Conservation (phyloP, 2,888 invertebrate genomes). For the Boloria euphrosyne region DNA sequence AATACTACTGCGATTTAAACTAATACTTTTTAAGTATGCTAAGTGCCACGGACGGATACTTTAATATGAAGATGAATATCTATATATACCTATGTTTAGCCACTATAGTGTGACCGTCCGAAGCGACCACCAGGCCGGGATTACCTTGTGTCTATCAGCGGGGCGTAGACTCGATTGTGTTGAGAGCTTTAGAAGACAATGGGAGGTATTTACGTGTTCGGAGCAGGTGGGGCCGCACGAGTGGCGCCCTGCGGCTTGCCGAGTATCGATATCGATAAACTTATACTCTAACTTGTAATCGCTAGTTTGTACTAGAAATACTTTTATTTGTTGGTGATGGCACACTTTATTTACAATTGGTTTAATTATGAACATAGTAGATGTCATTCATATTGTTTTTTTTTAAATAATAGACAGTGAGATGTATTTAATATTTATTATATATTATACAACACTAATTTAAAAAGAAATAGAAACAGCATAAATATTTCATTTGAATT, state of each 20-base stretch:
- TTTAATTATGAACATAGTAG: no score
- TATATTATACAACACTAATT: no score
- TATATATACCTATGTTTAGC: constrained; percentile 14
- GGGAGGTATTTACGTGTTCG: constrained; percentile 44
- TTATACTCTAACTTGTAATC: neutral
- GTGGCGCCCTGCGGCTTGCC: constrained; percentile 51
- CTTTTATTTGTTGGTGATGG: neutral
- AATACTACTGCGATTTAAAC: no score
- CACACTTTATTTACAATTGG: no score
- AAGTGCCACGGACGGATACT: no score
- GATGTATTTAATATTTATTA: no score
- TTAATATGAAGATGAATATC: neutral
- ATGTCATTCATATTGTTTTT: no score
- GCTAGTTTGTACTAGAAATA: neutral
- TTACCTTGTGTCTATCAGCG: constrained; percentile 43
- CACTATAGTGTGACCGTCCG: constrained; percentile 34
- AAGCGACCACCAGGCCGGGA: constrained; percentile 44
- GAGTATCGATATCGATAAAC: constrained; percentile 51
- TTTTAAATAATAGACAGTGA: no score
- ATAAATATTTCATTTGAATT: no score
- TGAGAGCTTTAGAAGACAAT: constrained; percentile 45
- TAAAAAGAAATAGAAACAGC: no score
- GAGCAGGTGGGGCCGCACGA: constrained; percentile 47
- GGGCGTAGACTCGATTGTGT: constrained; percentile 41
- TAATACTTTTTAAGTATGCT: no score